Percentiles rank a stretch among this genome's conserved stretches.
Conservation (phyloP, 2,797 vertebrate species). For the Lates japonicus region DNA sequence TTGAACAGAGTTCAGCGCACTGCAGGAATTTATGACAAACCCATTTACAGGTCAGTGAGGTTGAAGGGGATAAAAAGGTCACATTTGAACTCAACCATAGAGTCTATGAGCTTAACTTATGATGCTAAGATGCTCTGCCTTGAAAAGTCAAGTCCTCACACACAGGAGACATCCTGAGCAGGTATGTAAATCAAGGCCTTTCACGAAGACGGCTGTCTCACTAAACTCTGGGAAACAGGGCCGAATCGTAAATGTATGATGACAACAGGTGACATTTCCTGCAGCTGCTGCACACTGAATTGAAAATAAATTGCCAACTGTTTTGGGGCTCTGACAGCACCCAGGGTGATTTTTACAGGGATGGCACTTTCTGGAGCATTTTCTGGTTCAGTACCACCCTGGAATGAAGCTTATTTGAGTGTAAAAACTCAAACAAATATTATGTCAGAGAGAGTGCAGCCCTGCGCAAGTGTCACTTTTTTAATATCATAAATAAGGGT, state of each 20-base stretch:
- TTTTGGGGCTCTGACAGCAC: constrained; percentile 54
- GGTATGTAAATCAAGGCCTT: constrained; percentile 8
- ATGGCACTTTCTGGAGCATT: constrained; percentile 58
- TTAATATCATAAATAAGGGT: constrained; percentile 32
- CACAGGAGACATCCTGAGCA: constrained; percentile 1
- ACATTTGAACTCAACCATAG: constrained; percentile 7
- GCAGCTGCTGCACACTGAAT: constrained; percentile 53
- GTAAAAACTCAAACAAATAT: constrained; percentile 58
- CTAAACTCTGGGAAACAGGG: constrained; percentile 10
- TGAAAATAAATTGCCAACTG: constrained; percentile 61
- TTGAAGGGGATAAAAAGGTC: background rate
- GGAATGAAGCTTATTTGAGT: constrained; percentile 60
- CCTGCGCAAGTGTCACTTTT: constrained; percentile 29
- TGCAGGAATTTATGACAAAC: background rate
- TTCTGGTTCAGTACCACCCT: constrained; percentile 56
- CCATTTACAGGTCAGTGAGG: background rate
- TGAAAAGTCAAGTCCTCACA: constrained; percentile 19
- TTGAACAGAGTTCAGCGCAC: constrained; percentile 2
- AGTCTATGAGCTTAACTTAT: background rate
- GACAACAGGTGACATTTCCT: constrained; percentile 67
- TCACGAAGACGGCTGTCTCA: background rate
- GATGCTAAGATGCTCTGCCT: constrained; percentile 27
- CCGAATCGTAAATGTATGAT: constrained; percentile 43
- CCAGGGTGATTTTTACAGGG: constrained; percentile 49
- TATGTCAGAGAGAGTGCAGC: constrained; percentile 35